Evolutionary conservation across 2,113 vertebrate genomes (phyloP).

Genomic region (Petrocephalus zakoni): DNA sequence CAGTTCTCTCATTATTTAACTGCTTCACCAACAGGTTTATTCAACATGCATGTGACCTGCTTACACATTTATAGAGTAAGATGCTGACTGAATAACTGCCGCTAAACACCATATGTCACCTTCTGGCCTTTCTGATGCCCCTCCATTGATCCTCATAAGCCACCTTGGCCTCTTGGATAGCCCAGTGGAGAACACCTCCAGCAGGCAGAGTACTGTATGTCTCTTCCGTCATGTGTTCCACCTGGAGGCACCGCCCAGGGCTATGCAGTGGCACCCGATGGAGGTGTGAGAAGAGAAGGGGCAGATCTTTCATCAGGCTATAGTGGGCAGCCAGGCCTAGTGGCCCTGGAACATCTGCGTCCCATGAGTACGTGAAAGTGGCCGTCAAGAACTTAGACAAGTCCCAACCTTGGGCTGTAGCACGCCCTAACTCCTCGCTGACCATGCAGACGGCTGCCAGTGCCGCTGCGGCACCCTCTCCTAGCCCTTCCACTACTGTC

Average conservation of each 20-base stretch:
- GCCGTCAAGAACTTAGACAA: constrained; percentile 64
- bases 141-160: not conserved
- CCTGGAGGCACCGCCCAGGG: constrained; percentile 53
- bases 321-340: constrained; percentile 58
- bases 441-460: constrained; percentile 47
- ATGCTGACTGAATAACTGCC: not conserved
- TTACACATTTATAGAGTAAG: not conserved
- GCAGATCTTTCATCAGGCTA: constrained; percentile 51
- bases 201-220: constrained; percentile 46
- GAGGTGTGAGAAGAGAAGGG: constrained; percentile 64
- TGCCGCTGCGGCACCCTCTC: constrained; percentile 11
- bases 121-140: not conserved
- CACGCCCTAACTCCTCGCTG: constrained; percentile 52
- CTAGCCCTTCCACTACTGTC: not conserved
- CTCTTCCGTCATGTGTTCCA: constrained; percentile 56
- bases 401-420: constrained; percentile 47
- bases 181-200: constrained; percentile 50
- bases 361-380: constrained; percentile 58
- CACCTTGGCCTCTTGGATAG: constrained; percentile 48
- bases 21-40: not conserved
- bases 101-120: not conserved
- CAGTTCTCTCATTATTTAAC: not conserved
- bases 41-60: not conserved
- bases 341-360: constrained; percentile 53
- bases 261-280: constrained; percentile 56